A percentile compares a stretch with the other conserved stretches of the same genome.
Evolutionary conservation across 2,888 invertebrate genomes (phyloP).

Genomic region (Sinopyrophorus schimmeli): DNA sequence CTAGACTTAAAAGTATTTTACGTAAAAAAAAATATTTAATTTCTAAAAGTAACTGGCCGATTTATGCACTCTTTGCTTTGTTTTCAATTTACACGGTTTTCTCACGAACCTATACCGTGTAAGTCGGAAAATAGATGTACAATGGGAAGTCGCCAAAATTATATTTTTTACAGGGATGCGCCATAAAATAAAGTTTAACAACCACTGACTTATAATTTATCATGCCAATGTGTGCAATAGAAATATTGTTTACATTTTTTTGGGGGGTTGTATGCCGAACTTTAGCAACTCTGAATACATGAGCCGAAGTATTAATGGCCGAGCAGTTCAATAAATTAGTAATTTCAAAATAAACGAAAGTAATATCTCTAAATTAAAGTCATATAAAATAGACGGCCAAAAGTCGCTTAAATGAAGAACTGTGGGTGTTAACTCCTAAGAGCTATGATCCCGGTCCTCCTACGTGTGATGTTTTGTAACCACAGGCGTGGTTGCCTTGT

Average conservation of each 20-base stretch:
- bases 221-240: too few relatives aligned
- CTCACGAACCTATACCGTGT: too few relatives aligned
- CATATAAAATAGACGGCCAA: constrained; percentile 20
- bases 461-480: constrained; percentile 36
- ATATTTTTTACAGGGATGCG: too few relatives aligned
- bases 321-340: constrained; percentile 8
- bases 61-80: too few relatives aligned
- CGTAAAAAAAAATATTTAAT: too few relatives aligned
- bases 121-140: too few relatives aligned
- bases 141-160: too few relatives aligned
- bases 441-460: constrained; percentile 33
- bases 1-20: too few relatives aligned
- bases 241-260: constrained; percentile 6
- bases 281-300: neutral
- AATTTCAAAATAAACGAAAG: constrained; percentile 9
- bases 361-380: constrained; percentile 19
- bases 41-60: too few relatives aligned
- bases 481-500: constrained; percentile 34
- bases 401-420: constrained; percentile 27
- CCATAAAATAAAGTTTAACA: too few relatives aligned
- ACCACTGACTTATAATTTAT: too few relatives aligned
- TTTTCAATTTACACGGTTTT: too few relatives aligned
- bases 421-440: constrained; percentile 35
- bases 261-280: neutral
- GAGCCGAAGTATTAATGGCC: neutral